A percentile compares a stretch with the other conserved stretches of the same genome.
phyloP scores from a whole-genome alignment of 92 coral and sea anemone genomes.

The Desmophyllum pertusum region DNA sequence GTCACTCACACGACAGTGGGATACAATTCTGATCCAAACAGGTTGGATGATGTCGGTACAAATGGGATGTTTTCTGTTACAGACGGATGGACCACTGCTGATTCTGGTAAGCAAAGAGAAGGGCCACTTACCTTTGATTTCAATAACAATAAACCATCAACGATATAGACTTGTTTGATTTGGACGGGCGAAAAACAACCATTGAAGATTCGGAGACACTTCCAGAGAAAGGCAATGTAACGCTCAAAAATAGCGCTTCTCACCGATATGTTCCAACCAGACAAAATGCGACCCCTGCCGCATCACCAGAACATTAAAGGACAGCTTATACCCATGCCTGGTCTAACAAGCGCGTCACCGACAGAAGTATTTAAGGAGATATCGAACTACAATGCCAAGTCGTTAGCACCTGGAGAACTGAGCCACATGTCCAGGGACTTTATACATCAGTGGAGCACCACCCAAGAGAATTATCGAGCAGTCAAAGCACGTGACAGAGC shows the following conservation, averaged over 20 bases:
- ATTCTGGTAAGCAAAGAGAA: conserved; percentile 3
- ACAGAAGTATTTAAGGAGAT: conserved; percentile 87
- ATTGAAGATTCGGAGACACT: conserved; percentile 40
- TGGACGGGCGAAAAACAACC: conserved; percentile 25
- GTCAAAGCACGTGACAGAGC: conserved; percentile 25
- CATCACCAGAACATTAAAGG: conserved; percentile 76
- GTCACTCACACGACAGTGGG: conserved; percentile 51
- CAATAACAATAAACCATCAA: conserved; percentile 30
- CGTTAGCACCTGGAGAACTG: conserved; percentile 92
- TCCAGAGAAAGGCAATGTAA: conserved; percentile 90
- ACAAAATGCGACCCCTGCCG: conserved; percentile 41
- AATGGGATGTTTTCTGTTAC: conserved; percentile 44
- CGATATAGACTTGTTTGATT: conserved; percentile 17
- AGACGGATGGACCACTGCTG: conserved; percentile 20
- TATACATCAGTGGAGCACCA: conserved; percentile 84
- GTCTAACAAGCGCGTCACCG: conserved; percentile 79
- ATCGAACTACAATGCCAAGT: conserved; percentile 89
- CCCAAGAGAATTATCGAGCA: conserved; percentile 80
- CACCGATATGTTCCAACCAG: conserved; percentile 82
- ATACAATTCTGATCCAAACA: conserved; percentile 33
- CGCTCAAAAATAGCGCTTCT: conserved; percentile 86
- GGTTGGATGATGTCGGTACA: conserved; percentile 31
- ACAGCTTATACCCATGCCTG: conserved; percentile 90
- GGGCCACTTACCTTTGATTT: conserved; percentile 31
- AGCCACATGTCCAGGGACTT: conserved; percentile 78